Evolutionary conservation across 2,888 invertebrate species (phyloP), one percentile per base, ranked within the genome.

Genomic region (Drosophila anomalipes): DNA sequence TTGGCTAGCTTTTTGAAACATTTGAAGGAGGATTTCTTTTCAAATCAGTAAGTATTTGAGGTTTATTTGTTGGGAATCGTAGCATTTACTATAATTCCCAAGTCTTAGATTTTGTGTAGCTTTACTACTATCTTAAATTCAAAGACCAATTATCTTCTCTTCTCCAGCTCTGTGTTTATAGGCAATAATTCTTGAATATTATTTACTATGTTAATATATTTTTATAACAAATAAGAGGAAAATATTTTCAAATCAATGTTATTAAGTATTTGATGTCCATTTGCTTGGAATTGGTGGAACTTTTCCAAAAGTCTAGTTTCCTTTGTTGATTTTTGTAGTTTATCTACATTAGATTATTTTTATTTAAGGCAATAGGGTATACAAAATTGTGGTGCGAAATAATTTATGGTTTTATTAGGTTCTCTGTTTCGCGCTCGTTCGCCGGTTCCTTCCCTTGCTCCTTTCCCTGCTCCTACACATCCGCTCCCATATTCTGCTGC

Each of bases 321-420:
- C 1, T 0, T 1, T n/a, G 2, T 28, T 19, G 3, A 32, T 19
- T 19, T 44, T 6, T 37, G 4, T 28, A 28, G 44, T 22, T 58
- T 7, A 0, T 41, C 1, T 1, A 6, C 0, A 12, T 26, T 6
- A 2, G 10, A 26, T 16, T 32, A 1, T 26, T 26, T 37, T 3
- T 16, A 16, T 39, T 22, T 5, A 2, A 14, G 22, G n/a, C 2
- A 49, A n/a, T 4, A 30, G 44, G 32, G 19, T 39, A 33, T 37
- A 16, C 12, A 35, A 35, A 35, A 62, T 67, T 54, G 53, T 49
- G 44, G 22, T 28, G 28, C 37, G 62, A 32, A 37, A 60, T 84
- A 70, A 74, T 74, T 77, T 54, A 64, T 70, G 26, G 28, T 57
- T 56, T 5, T 14, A 3, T 3, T 39, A 32, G 47, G 28, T 12